Evolutionary conservation across 2,797 vertebrate genomes (phyloP), one percentile per base, ranked within the genome.

Genomic region (Syngnathus rostellatus): DNA sequence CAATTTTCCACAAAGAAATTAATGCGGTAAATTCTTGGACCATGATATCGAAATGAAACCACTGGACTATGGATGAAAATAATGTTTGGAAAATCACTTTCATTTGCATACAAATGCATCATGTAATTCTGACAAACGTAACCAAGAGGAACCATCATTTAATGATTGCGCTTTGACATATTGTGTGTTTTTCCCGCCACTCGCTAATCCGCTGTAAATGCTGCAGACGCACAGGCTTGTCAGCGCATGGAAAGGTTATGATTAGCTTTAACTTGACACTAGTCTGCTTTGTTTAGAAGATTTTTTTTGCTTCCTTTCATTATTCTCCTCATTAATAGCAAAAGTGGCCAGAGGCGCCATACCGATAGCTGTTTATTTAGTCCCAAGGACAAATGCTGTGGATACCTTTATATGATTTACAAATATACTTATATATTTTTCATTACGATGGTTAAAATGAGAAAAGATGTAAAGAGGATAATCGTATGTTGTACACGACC

Each of bases 151-250:
- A 81, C 81, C 72, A 75, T 82, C 70, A 74, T 86, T 83, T 79
- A 83, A 78, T 79, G 76, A 78, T 77, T 80, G 69, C 68, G 63
- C 72, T 76, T 79, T 81, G 76, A 84, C 77, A 82, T 80, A 81
- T 78, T 81, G 73, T 80, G 19, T 75, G 66, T 64, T 73, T 83
- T 78, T 64, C 58, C 62, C 23, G 21, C 65, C 70, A 74, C 71
- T 76, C 78, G 50, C 80, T 85, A 83, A 86, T 87, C 80, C 84
- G 68, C 54, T 81, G 81, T 79, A 82, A 82, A 82, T 83, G 78
- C 77, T 71, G 66, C 64, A 73, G 72, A 64, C 67, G 72, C 66
- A 65, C 77, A 72, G 69, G 75, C 58, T 74, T 80, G 67, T 43
- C 60, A 43, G 82, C 84, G 83, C 84, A 80, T 73, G 77, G 74